phyloP scores from a whole-genome alignment of 2,888 invertebrate species.

The Archips crataeganus region DNA sequence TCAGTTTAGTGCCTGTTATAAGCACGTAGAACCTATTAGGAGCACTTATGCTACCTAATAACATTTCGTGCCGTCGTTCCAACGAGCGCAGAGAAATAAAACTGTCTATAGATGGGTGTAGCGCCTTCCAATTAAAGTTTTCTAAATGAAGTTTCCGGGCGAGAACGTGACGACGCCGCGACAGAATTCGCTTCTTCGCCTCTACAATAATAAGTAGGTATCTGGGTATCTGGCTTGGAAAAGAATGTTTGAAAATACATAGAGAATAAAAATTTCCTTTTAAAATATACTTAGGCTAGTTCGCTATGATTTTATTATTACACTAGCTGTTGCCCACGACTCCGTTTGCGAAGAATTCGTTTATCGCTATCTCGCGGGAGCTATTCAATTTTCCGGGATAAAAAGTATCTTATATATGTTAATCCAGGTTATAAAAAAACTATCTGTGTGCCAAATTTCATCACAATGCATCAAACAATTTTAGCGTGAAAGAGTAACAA shows the following conservation, averaged over 20 bases:
- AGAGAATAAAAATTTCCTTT: neutral
- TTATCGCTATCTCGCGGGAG: too few species aligned
- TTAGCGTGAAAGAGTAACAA: too few species aligned
- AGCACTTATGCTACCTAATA: constrained; percentile 33
- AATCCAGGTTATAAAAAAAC: too few species aligned
- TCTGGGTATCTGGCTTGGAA: neutral
- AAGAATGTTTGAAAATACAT: constrained; percentile 11
- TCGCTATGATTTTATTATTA: too few species aligned
- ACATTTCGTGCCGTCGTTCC: constrained; percentile 31
- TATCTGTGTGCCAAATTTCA: too few species aligned
- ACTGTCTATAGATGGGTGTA: constrained; percentile 43
- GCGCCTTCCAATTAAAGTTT: constrained; percentile 78
- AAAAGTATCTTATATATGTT: too few species aligned
- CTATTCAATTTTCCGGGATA: too few species aligned
- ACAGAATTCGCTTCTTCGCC: constrained; percentile 36
- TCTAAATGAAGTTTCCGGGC: constrained; percentile 59
- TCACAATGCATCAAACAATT: too few species aligned
- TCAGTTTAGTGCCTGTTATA: constrained; percentile 11
- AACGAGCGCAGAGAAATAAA: constrained; percentile 22
- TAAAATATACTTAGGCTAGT: too few species aligned
- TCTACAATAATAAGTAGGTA: constrained; percentile 24
- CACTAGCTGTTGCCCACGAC: too few species aligned
- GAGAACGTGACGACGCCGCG: constrained; percentile 55
- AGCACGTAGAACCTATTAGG: constrained; percentile 27
- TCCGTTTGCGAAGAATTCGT: too few species aligned